A percentile compares a stretch with the other conserved stretches of the same genome.
phyloP scores from a whole-genome alignment of 2,113 vertebrate species.

The Pica pica region DNA sequence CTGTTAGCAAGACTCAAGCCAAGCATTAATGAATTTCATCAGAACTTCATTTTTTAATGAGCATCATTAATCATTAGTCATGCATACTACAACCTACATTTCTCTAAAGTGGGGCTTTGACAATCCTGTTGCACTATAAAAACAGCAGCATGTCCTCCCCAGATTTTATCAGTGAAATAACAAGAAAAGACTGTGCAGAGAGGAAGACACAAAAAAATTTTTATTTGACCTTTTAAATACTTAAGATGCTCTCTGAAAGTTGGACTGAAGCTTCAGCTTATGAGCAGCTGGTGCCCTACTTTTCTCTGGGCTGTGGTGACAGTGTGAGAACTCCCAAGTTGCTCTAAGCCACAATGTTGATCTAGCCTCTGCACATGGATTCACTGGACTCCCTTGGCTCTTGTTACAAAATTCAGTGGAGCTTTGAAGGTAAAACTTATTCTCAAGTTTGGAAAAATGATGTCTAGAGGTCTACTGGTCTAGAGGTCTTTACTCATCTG shows the following conservation, averaged over 20 bases:
- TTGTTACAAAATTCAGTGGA: not conserved
- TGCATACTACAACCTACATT: conserved; percentile 44
- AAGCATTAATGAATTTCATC: conserved; percentile 74
- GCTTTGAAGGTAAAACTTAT: not conserved
- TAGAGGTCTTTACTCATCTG: not conserved
- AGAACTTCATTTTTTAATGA: conserved; percentile 73
- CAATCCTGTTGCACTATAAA: conserved; percentile 14
- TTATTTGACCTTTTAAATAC: not conserved
- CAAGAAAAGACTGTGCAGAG: not conserved
- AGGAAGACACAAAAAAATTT: not conserved
- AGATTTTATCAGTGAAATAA: not conserved
- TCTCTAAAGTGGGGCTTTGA: conserved; percentile 34
- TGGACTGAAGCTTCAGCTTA: not conserved
- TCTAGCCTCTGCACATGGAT: not conserved
- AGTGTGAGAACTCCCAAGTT: not conserved
- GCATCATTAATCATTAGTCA: conserved; percentile 68
- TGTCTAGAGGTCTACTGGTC: not conserved
- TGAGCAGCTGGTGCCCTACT: not conserved
- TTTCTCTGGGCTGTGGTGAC: not conserved
- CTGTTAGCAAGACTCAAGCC: conserved; percentile 65
- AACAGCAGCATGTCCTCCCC: conserved; percentile 12
- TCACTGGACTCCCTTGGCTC: not conserved
- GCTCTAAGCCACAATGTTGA: not conserved
- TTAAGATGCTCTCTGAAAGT: not conserved
- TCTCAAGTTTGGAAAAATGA: not conserved